Evolutionary conservation across 1,140 invertebrate species (phyloP), one percentile per base, ranked within the genome.

Genomic region (Halesus radiatus): DNA sequence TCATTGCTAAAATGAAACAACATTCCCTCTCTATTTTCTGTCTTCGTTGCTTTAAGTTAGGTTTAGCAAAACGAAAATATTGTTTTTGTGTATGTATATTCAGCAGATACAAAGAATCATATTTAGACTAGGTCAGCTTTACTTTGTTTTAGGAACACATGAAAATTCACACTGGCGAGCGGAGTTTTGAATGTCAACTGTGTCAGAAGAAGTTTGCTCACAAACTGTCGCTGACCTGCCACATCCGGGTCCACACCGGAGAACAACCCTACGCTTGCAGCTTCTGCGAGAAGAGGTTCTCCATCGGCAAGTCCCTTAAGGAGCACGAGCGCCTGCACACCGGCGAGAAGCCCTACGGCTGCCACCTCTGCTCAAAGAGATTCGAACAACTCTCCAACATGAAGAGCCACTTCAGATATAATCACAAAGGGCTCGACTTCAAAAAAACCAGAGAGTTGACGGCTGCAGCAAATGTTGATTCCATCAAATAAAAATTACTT

Each of bases 301-400:
- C 70, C 6, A 56, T 37, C 20, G 70, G 74, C 16, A 32, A 32
- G 26, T 74, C 53, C n/a, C 22, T 81, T 8, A 58, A 58, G n/a
- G 53, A 32, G 15, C 88, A 89, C 78, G 84, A 86, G 80, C 79
- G 84, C 18, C 85, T 85, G 10, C 88, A 89, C 79, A 91, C 89
- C 6, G 90, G 89, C 16, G 89, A 90, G 76, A 91, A 88, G 86
- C 92, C 87, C 83, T 92, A 85, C 85, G 89, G 82, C 62, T 91
- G 90, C 79, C 86, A 87, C 32, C 83, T 87, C 22, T 91, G 91
- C 84, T 87, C 85, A 10, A 90, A 90, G 84, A 86, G 85, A 45
- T 90, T 91, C 54, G 84, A 84, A 7, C 85, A 86, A 53, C 85
- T 85, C 60, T 83, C 81, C 15, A 86, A 82, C 50, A 82, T 82